Percentiles rank a stretch among this genome's conserved stretches.
These are phyloP conservation scores for Bolborhynchus lineola DNA, from an alignment of 2,113 vertebrate species.

Conservation along the genomic window DNA sequence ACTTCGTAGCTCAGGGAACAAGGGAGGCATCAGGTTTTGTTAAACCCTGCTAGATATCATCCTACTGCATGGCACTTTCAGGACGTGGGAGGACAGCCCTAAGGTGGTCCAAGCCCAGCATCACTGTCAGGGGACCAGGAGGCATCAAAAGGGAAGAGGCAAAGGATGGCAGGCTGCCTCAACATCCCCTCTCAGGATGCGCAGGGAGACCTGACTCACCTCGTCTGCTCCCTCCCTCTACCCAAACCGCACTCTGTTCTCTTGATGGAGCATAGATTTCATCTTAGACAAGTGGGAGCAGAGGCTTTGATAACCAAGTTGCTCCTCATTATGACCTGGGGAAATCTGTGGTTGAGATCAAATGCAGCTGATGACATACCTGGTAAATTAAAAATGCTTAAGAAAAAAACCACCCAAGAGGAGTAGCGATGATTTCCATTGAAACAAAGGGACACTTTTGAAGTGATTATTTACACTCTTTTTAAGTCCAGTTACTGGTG, in stretches of 20 bases:
- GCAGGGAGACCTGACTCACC: neutral
- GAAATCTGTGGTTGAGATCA: neutral
- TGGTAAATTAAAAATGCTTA: neutral
- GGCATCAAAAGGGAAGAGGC: neutral
- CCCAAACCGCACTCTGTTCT: neutral
- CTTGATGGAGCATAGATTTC: neutral
- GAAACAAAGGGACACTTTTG: neutral
- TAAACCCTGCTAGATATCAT: neutral
- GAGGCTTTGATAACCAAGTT: neutral
- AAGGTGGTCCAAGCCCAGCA: neutral
- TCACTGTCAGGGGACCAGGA: neutral
- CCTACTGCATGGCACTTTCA: neutral
- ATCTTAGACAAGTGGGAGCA: neutral
- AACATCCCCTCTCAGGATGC: accelerated
- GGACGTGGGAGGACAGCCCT: neutral
- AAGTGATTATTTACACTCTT: neutral
- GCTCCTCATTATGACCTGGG: neutral
- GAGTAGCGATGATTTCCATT: neutral
- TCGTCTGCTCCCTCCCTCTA: neutral
- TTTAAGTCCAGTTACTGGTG: neutral
- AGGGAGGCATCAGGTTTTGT: neutral
- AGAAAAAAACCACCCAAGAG: neutral
- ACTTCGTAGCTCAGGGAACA: neutral
- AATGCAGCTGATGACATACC: neutral
- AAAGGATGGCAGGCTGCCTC: neutral